Conservation (phyloP, 2,113 vertebrate genomes). For the Tympanuchus pallidicinctus region DNA sequence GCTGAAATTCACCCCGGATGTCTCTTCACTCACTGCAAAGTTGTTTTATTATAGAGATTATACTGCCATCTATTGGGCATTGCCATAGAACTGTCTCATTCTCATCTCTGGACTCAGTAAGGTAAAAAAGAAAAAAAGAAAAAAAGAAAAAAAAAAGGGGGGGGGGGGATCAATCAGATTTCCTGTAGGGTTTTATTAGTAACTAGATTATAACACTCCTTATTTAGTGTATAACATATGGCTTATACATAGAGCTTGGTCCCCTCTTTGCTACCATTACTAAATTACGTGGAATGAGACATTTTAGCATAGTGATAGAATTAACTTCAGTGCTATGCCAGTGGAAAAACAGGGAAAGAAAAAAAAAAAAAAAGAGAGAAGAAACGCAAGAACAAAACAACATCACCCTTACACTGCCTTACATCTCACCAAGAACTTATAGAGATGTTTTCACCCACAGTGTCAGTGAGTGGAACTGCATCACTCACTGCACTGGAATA, state of each 20-base stretch:
- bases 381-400: neutral
- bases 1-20: constrained; percentile 29
- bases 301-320: neutral
- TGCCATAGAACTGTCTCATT: neutral
- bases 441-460: neutral
- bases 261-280: neutral
- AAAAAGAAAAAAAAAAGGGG: no score
- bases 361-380: neutral
- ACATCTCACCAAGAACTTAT: neutral
- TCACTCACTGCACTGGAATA: neutral
- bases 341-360: neutral
- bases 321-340: neutral
- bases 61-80: constrained; percentile 69
- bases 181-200: neutral
- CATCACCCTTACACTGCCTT: neutral
- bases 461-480: neutral
- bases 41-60: constrained; percentile 43
- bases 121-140: neutral
- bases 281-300: neutral
- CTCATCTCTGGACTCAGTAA: neutral
- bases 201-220: neutral
- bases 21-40: neutral
- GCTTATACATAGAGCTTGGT: neutral
- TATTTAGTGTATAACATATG: neutral
- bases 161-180: neutral